Evolutionary conservation across 1,140 invertebrate species (phyloP).

Genomic region (Apolygus lucorum): DNA sequence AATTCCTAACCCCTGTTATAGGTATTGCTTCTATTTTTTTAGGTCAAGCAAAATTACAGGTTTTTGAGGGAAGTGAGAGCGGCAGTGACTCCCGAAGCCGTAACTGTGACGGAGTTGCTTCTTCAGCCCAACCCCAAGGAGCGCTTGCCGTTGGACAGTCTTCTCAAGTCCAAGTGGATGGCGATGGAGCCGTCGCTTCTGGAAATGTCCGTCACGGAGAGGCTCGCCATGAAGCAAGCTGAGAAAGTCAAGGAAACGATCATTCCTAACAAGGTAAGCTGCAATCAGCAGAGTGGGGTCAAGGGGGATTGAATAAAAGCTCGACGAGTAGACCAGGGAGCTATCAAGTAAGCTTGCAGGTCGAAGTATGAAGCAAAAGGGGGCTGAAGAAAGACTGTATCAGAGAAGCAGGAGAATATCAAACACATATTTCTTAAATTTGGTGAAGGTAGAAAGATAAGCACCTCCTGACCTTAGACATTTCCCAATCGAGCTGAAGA

Average conservation of each 20-base stretch:
- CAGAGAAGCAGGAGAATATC: too few species aligned
- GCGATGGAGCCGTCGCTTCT: not conserved
- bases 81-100: not conserved
- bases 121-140: constrained; percentile 15
- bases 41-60: constrained; percentile 42
- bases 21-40: too few species aligned
- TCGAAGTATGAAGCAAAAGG: too few species aligned
- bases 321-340: too few species aligned
- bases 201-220: constrained; percentile 12
- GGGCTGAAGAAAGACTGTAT: too few species aligned
- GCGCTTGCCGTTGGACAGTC: constrained; percentile 7
- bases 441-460: too few species aligned
- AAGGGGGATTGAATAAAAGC: not conserved
- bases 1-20: too few species aligned
- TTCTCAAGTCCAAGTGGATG: constrained; percentile 20
- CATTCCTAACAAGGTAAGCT: constrained; percentile 4
- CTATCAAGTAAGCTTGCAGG: too few species aligned
- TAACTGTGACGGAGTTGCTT: not conserved
- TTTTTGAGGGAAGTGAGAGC: constrained; percentile 16
- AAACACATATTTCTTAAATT: too few species aligned
- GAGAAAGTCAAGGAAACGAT: not conserved
- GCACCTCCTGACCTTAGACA: too few species aligned
- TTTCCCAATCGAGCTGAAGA: too few species aligned
- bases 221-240: not conserved
- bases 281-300: too few species aligned